Evolutionary conservation across 2,113 vertebrate genomes (phyloP), one percentile per base, ranked within the genome.

Genomic region (Mobula hypostoma): DNA sequence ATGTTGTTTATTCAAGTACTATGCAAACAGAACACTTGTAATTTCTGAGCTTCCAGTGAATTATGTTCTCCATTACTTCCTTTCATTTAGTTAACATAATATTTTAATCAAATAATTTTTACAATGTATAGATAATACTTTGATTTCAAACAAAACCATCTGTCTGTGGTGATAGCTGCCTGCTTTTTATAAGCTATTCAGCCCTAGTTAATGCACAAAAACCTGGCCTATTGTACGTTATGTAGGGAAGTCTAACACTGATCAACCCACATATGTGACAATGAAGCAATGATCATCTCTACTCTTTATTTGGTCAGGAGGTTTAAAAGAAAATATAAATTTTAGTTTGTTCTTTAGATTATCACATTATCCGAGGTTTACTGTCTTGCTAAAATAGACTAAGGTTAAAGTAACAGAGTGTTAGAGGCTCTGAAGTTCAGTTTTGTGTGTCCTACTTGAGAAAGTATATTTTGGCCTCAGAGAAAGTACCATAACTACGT

Each of bases 251-350:
- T 21, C 2, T 24, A 72, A 92, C 17, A 9, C 48, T 92, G 36
- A 40, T 32, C 12, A 74, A 74, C n/a, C 14, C 7, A 68, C 29
- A 2, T 40, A 72, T 24, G 32, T 24, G 19, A 27, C 24, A 40
- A 40, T 27, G 7, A 70, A 92, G 32, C 90, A 92, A 17, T 92
- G 66, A 92, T 72, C 19, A 72, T 17, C 24, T 68, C 36, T 92
- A 92, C 15, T 72, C 68, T 92, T 40, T 72, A 91, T 36, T 36
- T 27, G 9, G 58, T 80, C 58, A n/a, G 24, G 3, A 14, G n/a
- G 58, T 48, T 92, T 92, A 92, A 70, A 87, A 61, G 11, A 29
- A 61, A 87, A 90, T 66, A n/a, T 91, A 68, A 32, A 91, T 91
- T 91, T 91, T 32, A 29, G 21, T 68, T 32, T 17, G 36, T 36